A percentile compares a stretch with the other conserved stretches of the same genome.
phyloP scores from a whole-genome alignment of 1,140 invertebrate species.

The Euglossa dilemma region DNA sequence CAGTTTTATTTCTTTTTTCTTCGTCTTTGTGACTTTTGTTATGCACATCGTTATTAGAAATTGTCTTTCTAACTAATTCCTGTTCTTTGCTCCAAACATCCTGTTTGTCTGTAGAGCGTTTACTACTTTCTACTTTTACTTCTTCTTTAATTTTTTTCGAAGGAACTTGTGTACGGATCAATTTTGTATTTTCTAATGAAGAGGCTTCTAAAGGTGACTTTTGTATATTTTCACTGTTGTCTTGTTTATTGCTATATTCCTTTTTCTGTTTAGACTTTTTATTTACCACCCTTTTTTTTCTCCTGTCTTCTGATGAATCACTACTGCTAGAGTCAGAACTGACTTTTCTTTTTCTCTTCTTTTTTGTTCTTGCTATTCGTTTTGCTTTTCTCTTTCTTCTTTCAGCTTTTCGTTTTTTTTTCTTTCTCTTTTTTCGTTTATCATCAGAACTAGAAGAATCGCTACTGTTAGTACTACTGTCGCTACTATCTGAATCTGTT shows the following conservation, averaged over 20 bases:
- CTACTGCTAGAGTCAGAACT: slow-evolving; percentile 74
- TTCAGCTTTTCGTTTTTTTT: slow-evolving; percentile 68
- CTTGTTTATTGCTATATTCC: slow-evolving; percentile 26
- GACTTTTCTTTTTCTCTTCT: slow-evolving; percentile 69
- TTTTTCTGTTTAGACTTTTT: slow-evolving; percentile 54
- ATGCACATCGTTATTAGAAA: not conserved
- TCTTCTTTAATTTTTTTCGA: slow-evolving; percentile 61
- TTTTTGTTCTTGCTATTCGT: slow-evolving; percentile 50
- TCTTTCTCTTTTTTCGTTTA: slow-evolving; percentile 63
- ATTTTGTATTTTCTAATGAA: not conserved
- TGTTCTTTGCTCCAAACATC: slow-evolving; percentile 26
- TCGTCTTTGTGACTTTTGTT: slow-evolving; percentile 24
- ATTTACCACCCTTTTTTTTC: slow-evolving; percentile 52
- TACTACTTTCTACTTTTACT: slow-evolving; percentile 5
- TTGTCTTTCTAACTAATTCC: slow-evolving; percentile 25
- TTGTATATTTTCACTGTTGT: slow-evolving; percentile 33
- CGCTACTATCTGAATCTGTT: slow-evolving; percentile 71
- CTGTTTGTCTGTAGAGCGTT: slow-evolving; percentile 10
- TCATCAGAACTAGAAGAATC: slow-evolving; percentile 72
- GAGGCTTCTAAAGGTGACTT: slow-evolving; percentile 34
- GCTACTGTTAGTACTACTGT: slow-evolving; percentile 68
- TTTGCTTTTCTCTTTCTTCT: slow-evolving; percentile 70
- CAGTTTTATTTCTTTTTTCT: slow-evolving; percentile 25
- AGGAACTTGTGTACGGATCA: slow-evolving; percentile 9
- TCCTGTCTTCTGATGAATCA: slow-evolving; percentile 67